Evolutionary conservation across 1,140 invertebrate genomes (phyloP), one percentile per base, ranked within the genome.

Genomic region (Batillaria attramentaria): DNA sequence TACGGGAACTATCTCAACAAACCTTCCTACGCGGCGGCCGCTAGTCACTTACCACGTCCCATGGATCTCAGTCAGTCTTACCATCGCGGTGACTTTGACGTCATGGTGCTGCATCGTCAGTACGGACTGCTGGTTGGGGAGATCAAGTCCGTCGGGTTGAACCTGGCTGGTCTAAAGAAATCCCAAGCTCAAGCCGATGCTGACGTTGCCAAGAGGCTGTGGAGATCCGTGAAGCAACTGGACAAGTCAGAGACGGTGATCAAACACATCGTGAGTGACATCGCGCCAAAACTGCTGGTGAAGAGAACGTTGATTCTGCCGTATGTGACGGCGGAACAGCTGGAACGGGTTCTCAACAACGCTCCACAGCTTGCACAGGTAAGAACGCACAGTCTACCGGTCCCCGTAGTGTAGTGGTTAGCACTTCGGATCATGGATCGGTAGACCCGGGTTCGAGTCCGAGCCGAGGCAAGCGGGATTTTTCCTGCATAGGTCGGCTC

Each of bases 131-230:
- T 74, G 0, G 24, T 74, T 39, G 72, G 72, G 28, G 72, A 74
- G 33, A 57, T 74, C 31, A 74, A 74, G n/a, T 57, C 72, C n/a
- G 72, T 74, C 10, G 72, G 72, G 5, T 50, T 57, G 72, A 13
- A 54, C 20, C 2, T 20, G 37, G 46, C 3, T 24, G 24, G 35
- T 8, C 54, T 74, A 35, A 31, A 74, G 5, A 57, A 50, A 24
- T 2, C 33, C 16, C 3, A 54, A 1, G 70, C 43, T 16, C 8
- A 37, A 4, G 28, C 16, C 6, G 50, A 60, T n/a, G 72, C 31
- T 57, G 46, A 74, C 33, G 31, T 74, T 28, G n/a, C 28, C 5
- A 74, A 74, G 33, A 43, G 50, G 35, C 31, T 74, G 18, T 1
- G 1, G 35, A 37, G 39, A 24, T 43, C 50, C 8, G 50, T 37